Percentiles rank a stretch among this genome's conserved stretches.
These are phyloP conservation scores for Mythimna pallens DNA, from an alignment of 2,888 invertebrate species.

Conservation along the genomic window DNA sequence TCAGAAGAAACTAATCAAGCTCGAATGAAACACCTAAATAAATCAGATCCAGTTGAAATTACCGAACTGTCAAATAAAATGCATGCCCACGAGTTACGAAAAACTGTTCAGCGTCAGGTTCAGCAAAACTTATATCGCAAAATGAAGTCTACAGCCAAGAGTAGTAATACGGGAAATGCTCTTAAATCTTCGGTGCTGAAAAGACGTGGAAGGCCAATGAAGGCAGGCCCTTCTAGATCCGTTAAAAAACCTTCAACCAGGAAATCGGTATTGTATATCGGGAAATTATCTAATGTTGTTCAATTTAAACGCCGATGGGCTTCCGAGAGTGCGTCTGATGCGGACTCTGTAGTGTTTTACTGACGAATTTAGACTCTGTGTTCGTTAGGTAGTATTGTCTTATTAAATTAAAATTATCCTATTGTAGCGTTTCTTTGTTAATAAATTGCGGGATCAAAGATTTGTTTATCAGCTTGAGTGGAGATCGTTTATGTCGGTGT, in stretches of 20 bases:
- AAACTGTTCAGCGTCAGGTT: conserved; percentile 8
- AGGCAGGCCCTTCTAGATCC: conserved; percentile 64
- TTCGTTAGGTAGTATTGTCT: background rate
- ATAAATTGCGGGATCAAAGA: conserved; percentile 44
- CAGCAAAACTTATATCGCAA: conserved; percentile 26
- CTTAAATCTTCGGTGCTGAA: conserved; percentile 19
- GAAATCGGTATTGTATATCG: conserved; percentile 64
- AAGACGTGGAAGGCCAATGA: conserved; percentile 61
- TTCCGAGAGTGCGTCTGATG: conserved; percentile 61
- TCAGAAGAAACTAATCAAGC: conserved; percentile 23
- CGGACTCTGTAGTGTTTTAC: conserved; percentile 50
- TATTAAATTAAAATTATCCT: conserved; percentile 3
- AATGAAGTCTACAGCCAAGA: conserved; percentile 10
- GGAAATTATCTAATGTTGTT: conserved; percentile 72
- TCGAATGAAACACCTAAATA: background rate
- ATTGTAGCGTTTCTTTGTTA: conserved; percentile 41
- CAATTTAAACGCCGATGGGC: conserved; percentile 41
- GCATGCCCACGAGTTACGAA: background rate
- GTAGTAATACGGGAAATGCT: background rate
- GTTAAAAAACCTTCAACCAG: conserved; percentile 37
- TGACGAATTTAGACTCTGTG: conserved; percentile 20
- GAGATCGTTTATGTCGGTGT: conserved; percentile 68
- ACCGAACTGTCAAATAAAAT: conserved; percentile 12
- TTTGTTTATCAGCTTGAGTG: conserved; percentile 62
- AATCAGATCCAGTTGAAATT: conserved; percentile 15